A percentile compares a stretch with the other conserved stretches of the same genome.
These are phyloP conservation scores for Hanleya hanleyi DNA, from an alignment of 2,888 invertebrate species.

Conservation along the genomic window DNA sequence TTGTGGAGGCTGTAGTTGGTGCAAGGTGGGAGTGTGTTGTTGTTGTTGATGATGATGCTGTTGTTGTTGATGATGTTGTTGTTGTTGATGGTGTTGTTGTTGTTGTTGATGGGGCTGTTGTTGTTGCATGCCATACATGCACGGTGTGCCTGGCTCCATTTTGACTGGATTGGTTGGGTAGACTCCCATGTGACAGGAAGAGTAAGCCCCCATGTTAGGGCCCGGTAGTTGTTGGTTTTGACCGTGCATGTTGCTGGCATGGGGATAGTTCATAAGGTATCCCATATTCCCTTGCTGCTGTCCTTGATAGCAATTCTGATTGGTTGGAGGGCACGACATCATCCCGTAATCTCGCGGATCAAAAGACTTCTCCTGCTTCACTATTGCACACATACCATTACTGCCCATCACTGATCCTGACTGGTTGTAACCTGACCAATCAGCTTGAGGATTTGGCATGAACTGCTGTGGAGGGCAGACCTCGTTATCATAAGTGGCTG, in stretches of 20 bases:
- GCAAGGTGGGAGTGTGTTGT: background rate
- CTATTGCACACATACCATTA: background rate
- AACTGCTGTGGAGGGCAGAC: background rate
- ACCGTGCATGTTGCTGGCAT: background rate
- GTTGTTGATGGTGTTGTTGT: slow-evolving; percentile 1
- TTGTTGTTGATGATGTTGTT: background rate
- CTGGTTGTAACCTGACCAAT: background rate
- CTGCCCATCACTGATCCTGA: background rate
- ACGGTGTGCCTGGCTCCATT: background rate
- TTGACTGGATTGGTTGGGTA: background rate
- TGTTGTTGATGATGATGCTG: background rate
- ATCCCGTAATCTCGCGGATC: slow-evolving; percentile 33
- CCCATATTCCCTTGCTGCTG: background rate
- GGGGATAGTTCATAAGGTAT: background rate
- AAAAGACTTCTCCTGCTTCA: slow-evolving; percentile 36
- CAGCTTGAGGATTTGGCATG: background rate
- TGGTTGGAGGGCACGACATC: slow-evolving; percentile 11
- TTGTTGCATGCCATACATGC: slow-evolving; percentile 1
- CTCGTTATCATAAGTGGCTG: background rate
- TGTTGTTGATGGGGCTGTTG: background rate
- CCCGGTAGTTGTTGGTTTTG: background rate
- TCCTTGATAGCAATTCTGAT: slow-evolving; percentile 5
- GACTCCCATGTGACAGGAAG: background rate
- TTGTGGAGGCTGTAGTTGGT: background rate
- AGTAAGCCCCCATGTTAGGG: background rate